Evolutionary conservation across 2,888 invertebrate genomes (phyloP), one percentile per base, ranked within the genome.

Genomic region (Notodonta ziczac): DNA sequence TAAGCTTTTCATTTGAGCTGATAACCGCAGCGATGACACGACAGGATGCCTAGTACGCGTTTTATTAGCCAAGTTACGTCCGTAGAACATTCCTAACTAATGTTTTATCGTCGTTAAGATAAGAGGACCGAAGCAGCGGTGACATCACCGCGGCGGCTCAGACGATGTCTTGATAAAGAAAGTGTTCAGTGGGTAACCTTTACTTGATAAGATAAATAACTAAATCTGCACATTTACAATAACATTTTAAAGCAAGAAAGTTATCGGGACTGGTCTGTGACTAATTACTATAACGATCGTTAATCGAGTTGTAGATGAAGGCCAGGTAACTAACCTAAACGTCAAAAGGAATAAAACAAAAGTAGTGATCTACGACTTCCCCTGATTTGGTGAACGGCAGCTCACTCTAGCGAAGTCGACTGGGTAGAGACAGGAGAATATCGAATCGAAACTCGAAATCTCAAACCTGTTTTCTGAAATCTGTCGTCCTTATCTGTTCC

Each of bases 391-490:
- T 84, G 82, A 86, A 83, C 88, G 84, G 75, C 82, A 79, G 83
- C 82, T 85, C 83, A 87, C 85, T 90, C 86, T 81, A 85, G 84
- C 87, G 81, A 83, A 86, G 85, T 87, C 82, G 84, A 85, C 89
- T 91, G 84, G 86, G 86, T 84, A 85, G 86, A 91, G 91, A 88
- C 91, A 85, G 88, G 89, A 91, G 92, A 91, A 86, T 93, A 93
- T 93, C 90, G 91, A 89, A 90, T 93, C 88, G 88, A 90, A 91
- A 93, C 91, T 92, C 91, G 93, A 93, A 93, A 91, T 93, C 88
- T 86, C 80, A 86, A 93, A 93, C 92, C 91, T 89, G 93, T 92
- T 93, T 86, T 87, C 82, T 85, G 80, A 77, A 72, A 78, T 85
- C 78, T 78, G 67, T 74, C 81, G 81, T 92, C 91, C 85, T 84